These are phyloP conservation scores for Acleris emargana DNA, from an alignment of 2,888 invertebrate genomes.

Conservation along the genomic window DNA sequence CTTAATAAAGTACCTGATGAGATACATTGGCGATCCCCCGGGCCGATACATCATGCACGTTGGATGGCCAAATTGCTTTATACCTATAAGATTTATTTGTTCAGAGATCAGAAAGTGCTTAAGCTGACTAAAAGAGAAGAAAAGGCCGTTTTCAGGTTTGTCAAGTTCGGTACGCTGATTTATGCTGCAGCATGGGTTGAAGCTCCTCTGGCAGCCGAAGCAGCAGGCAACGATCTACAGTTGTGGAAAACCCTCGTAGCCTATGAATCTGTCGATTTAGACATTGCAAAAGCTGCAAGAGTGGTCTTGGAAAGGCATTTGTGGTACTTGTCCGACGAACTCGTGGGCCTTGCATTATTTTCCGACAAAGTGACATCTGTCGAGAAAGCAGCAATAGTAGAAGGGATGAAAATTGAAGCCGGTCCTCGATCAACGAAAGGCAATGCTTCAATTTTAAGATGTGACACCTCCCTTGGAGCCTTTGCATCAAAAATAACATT, in stretches of 20 bases:
- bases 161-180: constrained; percentile 4
- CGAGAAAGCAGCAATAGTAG: not conserved
- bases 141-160: not conserved
- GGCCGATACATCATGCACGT: too few relatives aligned
- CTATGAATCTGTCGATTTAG: too few relatives aligned
- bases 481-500: too few relatives aligned
- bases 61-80: too few relatives aligned
- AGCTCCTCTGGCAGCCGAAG: not conserved
- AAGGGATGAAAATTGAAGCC: not conserved
- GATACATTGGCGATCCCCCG: too few relatives aligned
- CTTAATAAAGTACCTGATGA: too few relatives aligned
- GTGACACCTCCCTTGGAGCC: too few relatives aligned
- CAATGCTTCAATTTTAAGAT: not conserved
- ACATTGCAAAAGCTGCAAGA: too few relatives aligned
- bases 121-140: constrained; percentile 6
- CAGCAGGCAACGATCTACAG: not conserved
- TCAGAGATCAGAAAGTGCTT: not conserved
- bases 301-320: constrained; percentile 1
- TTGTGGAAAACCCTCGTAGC: too few relatives aligned
- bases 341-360: constrained; percentile 1
- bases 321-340: constrained; percentile 8
- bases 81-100: not conserved
- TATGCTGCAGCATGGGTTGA: constrained; percentile 9
- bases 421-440: not conserved
- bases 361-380: not conserved